A percentile compares a stretch with the other conserved stretches of the same genome.
These are phyloP conservation scores for Coelopa frigida DNA, from an alignment of 1,140 invertebrate species.

Conservation along the genomic window DNA sequence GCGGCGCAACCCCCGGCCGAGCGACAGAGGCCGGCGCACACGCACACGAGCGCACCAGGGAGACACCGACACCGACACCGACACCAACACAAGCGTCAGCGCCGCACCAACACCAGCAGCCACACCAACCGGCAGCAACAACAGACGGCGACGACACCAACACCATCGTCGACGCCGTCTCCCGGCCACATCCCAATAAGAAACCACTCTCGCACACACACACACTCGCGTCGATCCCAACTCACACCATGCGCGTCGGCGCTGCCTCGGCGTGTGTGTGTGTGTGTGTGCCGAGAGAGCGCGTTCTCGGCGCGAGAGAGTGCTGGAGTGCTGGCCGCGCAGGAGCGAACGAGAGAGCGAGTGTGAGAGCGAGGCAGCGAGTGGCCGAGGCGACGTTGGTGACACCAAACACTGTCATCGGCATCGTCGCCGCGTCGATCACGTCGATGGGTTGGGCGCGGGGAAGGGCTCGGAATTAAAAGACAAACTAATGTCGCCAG, in stretches of 20 bases:
- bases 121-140: background rate
- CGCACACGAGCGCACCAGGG: slow-evolving; percentile 19
- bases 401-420: too few species aligned
- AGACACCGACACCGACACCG: slow-evolving; percentile 17
- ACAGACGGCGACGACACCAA: slow-evolving; percentile 1
- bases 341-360: background rate
- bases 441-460: too few species aligned
- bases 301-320: too few species aligned
- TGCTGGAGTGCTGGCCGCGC: too few species aligned
- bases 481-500: background rate
- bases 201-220: slow-evolving; percentile 4
- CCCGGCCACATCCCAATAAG: background rate
- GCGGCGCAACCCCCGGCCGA: slow-evolving; percentile 28
- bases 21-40: slow-evolving; percentile 2
- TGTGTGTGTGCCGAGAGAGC: too few species aligned
- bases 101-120: background rate
- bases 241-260: background rate
- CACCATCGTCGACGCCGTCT: slow-evolving; percentile 18
- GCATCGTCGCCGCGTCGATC: too few species aligned
- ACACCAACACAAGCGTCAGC: slow-evolving; percentile 18
- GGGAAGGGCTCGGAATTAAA: too few species aligned
- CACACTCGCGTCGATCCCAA: background rate
- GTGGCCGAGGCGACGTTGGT: too few species aligned
- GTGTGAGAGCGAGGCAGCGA: background rate
- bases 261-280: too few species aligned